Evolutionary conservation across 1,140 invertebrate genomes (phyloP).

Genomic region (Dendrolimus punctatus): DNA sequence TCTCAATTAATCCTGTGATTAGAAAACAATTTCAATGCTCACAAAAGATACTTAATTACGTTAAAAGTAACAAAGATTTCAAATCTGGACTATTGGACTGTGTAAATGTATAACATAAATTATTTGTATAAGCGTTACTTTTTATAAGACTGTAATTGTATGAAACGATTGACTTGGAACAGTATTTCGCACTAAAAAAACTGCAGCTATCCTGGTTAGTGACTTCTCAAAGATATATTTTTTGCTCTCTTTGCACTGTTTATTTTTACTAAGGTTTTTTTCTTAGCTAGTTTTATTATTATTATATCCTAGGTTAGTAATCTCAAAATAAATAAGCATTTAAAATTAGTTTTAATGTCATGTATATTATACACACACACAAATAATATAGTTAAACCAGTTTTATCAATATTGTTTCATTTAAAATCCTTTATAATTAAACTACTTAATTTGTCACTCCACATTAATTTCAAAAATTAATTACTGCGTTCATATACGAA

Average conservation of each 20-base stretch:
- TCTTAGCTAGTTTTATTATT: background rate
- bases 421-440: too few relatives aligned
- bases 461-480: too few relatives aligned
- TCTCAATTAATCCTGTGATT: slow-evolving; percentile 1
- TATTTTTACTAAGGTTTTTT: background rate
- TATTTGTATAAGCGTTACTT: background rate
- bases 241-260: background rate
- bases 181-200: slow-evolving; percentile 1
- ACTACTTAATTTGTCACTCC: too few relatives aligned
- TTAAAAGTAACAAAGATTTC: slow-evolving; percentile 1
- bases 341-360: too few relatives aligned
- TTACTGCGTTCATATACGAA: too few relatives aligned
- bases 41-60: slow-evolving; percentile 50
- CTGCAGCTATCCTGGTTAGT: background rate
- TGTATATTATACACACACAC: too few relatives aligned
- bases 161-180: slow-evolving; percentile 1
- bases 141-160: slow-evolving; percentile 1
- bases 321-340: too few relatives aligned
- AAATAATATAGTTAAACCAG: too few relatives aligned
- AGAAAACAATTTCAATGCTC: slow-evolving; percentile 29
- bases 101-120: background rate
- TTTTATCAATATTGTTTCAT: too few relatives aligned
- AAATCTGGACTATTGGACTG: background rate
- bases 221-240: background rate
- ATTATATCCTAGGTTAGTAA: too few relatives aligned